These are phyloP conservation scores for Amblyraja radiata DNA, from an alignment of 2,797 vertebrate genomes.

Conservation along the genomic window DNA sequence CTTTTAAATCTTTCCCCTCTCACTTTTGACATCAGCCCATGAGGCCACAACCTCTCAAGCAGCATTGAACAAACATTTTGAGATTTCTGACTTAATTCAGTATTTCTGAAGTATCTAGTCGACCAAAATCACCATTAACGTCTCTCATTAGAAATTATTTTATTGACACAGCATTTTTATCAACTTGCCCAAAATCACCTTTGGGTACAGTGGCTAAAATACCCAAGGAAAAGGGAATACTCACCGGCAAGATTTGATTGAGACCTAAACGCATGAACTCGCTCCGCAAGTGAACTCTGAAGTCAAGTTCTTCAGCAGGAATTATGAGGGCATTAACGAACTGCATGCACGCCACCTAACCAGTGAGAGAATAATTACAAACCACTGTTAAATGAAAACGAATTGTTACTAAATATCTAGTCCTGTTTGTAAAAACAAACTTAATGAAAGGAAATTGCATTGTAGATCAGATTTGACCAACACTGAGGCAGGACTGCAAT, in stretches of 20 bases:
- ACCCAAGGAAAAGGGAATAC: background rate
- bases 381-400: background rate
- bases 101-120: background rate
- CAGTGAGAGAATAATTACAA: background rate
- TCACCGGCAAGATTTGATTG: constrained; percentile 66
- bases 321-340: constrained; percentile 85
- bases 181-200: background rate
- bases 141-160: background rate
- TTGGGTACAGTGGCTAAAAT: too few relatives aligned
- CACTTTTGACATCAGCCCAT: too few relatives aligned
- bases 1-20: too few relatives aligned
- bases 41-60: too few relatives aligned
- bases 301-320: constrained; percentile 80
- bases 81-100: background rate
- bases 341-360: constrained; percentile 71
- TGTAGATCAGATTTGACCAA: background rate
- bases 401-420: too few relatives aligned
- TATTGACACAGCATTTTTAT: background rate
- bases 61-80: too few relatives aligned
- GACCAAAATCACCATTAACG: background rate
- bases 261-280: constrained; percentile 79
- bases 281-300: constrained; percentile 84
- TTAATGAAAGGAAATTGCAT: background rate
- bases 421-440: too few relatives aligned
- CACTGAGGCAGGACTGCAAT: background rate